Percentiles rank a stretch among this genome's conserved stretches.
Conservation (phyloP, 2,797 vertebrate species). For the Limnodromus scolopaceus region DNA sequence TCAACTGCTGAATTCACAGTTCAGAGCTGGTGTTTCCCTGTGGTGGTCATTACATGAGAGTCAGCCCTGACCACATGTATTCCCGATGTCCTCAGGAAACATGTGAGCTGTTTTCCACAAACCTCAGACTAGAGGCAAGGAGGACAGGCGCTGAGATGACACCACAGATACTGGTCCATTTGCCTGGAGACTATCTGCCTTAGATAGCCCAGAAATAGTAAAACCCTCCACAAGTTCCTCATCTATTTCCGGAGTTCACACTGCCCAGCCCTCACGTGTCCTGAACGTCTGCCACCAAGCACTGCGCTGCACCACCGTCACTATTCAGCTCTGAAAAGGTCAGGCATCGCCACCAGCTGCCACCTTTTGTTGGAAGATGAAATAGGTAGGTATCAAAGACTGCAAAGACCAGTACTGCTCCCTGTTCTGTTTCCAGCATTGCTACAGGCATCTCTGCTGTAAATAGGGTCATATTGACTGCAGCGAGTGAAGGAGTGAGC, state of each 20-base stretch:
- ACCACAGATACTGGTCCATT: background rate
- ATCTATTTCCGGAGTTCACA: background rate
- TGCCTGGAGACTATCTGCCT: background rate
- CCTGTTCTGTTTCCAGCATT: background rate
- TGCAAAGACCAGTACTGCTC: background rate
- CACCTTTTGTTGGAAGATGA: background rate
- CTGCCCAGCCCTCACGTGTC: accelerated
- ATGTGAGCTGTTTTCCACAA: background rate
- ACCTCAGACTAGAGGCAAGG: background rate
- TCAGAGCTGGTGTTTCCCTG: background rate
- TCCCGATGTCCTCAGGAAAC: background rate
- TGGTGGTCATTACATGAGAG: background rate
- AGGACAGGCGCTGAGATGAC: background rate
- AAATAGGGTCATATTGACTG: background rate
- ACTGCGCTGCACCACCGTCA: background rate
- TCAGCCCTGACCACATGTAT: background rate
- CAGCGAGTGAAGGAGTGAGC: background rate
- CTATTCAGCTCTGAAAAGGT: background rate
- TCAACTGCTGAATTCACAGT: background rate
- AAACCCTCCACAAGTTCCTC: background rate
- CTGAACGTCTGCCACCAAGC: background rate
- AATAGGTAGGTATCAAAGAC: background rate
- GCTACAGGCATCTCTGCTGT: background rate
- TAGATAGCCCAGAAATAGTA: background rate
- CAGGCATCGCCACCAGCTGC: background rate